These are phyloP conservation scores for Metellina segmentata DNA, from an alignment of 2,888 invertebrate genomes.

Conservation along the genomic window DNA sequence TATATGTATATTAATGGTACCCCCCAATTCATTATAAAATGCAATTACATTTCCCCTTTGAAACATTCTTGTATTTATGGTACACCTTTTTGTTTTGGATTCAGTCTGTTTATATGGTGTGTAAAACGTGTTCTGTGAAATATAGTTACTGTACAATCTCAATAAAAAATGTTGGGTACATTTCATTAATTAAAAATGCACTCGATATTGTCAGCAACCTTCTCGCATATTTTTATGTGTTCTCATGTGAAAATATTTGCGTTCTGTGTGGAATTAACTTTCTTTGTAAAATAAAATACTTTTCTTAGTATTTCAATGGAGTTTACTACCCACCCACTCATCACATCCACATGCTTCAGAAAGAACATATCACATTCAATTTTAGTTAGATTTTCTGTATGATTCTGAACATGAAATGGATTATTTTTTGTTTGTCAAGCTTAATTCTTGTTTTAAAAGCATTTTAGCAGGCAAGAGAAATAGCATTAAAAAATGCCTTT, in stretches of 20 bases:
- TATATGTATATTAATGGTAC: constrained; percentile 47
- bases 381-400: no score
- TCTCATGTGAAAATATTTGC: constrained; percentile 4
- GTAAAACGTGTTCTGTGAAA: constrained; percentile 37
- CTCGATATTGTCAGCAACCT: background rate
- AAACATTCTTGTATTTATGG: constrained; percentile 22
- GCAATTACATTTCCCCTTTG: constrained; percentile 30
- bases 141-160: constrained; percentile 33
- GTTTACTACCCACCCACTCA: no score
- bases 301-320: constrained; percentile 33
- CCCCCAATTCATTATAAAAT: constrained; percentile 2
- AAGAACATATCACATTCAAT: no score
- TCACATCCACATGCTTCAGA: no score
- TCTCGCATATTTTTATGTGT: constrained; percentile 14
- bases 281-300: constrained; percentile 66
- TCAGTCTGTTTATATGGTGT: constrained; percentile 39
- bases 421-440: no score
- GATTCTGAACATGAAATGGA: no score
- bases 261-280: constrained; percentile 34
- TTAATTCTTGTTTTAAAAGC: no score
- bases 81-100: background rate
- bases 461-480: no score
- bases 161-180: constrained; percentile 27
- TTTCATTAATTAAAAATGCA: constrained; percentile 31
- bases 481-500: no score